phyloP scores from a whole-genome alignment of 2,113 vertebrate species.

The Dinomys branickii region DNA sequence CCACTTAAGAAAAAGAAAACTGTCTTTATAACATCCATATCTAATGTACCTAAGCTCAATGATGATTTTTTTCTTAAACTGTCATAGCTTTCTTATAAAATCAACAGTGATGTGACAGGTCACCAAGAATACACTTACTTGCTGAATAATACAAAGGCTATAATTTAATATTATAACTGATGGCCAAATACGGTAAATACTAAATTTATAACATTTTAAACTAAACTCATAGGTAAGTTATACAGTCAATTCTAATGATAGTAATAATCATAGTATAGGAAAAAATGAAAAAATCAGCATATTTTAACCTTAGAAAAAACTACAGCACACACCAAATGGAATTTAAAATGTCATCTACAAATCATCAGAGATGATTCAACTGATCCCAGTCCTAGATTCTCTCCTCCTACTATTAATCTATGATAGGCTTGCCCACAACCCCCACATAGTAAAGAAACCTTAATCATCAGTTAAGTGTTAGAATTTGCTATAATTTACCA shows the following conservation, averaged over 20 bases:
- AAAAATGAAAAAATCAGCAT: conserved; percentile 35
- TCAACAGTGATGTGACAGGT: neutral
- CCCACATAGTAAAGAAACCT: neutral
- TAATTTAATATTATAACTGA: neutral
- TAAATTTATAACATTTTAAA: conserved; percentile 48
- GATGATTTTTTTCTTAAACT: conserved; percentile 38
- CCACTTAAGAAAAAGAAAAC: conserved; percentile 72
- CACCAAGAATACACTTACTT: conserved; percentile 18
- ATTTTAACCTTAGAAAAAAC: neutral
- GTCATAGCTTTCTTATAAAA: conserved; percentile 40
- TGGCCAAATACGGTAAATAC: neutral
- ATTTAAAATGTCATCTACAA: conserved; percentile 39
- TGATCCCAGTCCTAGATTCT: neutral
- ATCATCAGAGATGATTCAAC: neutral
- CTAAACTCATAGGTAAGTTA: conserved; percentile 26
- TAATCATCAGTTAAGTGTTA: neutral
- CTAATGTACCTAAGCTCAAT: neutral
- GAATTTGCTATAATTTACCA: neutral
- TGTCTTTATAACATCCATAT: conserved; percentile 27
- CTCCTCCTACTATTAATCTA: neutral
- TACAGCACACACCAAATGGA: neutral
- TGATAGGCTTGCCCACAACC: neutral
- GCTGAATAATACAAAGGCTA: conserved; percentile 42
- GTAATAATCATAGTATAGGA: conserved; percentile 13
- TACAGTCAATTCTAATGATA: conserved; percentile 23